phyloP scores from a whole-genome alignment of 2,113 vertebrate species.

The Merops nubicus region DNA sequence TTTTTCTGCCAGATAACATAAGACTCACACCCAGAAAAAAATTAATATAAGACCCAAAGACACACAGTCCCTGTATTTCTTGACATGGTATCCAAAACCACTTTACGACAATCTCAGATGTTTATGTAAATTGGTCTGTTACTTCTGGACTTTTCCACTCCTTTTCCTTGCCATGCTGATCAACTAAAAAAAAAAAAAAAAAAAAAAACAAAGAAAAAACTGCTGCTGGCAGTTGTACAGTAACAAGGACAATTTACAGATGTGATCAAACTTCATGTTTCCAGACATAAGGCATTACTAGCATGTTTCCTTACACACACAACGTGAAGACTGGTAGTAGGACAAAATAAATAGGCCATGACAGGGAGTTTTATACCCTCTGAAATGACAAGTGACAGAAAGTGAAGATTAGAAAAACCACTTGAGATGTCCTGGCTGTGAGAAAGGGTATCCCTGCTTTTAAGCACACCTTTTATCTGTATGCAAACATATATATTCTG shows the following conservation, averaged over 20 bases:
- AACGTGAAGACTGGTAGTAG: neutral
- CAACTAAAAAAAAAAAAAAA: neutral
- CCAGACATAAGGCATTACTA: neutral
- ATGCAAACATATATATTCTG: neutral
- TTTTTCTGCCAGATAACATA: neutral
- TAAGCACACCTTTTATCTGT: neutral
- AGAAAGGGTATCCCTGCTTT: neutral
- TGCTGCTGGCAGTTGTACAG: neutral
- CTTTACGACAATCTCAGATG: neutral
- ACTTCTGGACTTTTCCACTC: neutral
- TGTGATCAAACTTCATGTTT: neutral
- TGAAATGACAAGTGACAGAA: neutral
- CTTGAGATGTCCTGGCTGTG: neutral
- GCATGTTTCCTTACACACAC: neutral
- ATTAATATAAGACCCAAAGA: neutral
- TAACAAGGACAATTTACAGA: neutral
- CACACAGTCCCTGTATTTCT: neutral
- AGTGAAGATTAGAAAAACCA: neutral
- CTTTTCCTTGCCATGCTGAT: neutral
- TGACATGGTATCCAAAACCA: neutral
- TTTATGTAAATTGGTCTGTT: neutral
- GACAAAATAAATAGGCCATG: neutral
- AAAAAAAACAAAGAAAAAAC: neutral
- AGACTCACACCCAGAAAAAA: neutral
- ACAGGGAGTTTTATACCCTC: neutral